Evolutionary conservation across 2,113 vertebrate species (phyloP), one percentile per base, ranked within the genome.

Genomic region (Erythrolamprus reginae): DNA sequence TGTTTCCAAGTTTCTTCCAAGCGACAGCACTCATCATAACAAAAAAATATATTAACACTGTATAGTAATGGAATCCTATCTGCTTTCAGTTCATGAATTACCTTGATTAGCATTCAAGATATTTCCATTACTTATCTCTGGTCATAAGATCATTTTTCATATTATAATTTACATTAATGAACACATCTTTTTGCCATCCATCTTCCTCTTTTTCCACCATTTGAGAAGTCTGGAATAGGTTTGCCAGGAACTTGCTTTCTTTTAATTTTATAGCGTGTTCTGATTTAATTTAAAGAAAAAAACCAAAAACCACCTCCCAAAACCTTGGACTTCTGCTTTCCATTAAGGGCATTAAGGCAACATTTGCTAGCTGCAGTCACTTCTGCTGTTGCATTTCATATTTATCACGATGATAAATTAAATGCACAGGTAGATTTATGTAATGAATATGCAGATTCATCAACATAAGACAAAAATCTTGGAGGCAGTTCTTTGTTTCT

Each of bases 131-230:
- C 58, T 86, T 90, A 90, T 77, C 50, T 90, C 33, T 17, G 58
- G 33, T 70, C 61, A 19, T 53, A 47, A 86, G 58, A 53, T 26
- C 48, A 1, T 90, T 90, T 70, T 52, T 86, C 89, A 86, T 48
- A 86, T 86, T 53, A 77, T 53, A 77, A 77, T 50, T 70, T 90
- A 52, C 58, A 53, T 86, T 90, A 90, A 90, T 77, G 89, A 90
- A 21, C 48, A 28, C 50, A 53, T 90, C 58, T 86, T 90, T 85
- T 77, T 26, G 58, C 65, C 89, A 86, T 86, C 58, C 58, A 77
- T 90, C 89, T 77, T 86, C 58, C 45, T 15, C 2, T 70, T 86
- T 45, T 84, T 4, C 53, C 61, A 77, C 45, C 45, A 24, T 53
- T 86, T 5, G 45, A 53, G 33, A 86, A 70, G 26, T 53, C 58